Conservation (phyloP, 2,113 vertebrate genomes). For the Natator depressus region DNA sequence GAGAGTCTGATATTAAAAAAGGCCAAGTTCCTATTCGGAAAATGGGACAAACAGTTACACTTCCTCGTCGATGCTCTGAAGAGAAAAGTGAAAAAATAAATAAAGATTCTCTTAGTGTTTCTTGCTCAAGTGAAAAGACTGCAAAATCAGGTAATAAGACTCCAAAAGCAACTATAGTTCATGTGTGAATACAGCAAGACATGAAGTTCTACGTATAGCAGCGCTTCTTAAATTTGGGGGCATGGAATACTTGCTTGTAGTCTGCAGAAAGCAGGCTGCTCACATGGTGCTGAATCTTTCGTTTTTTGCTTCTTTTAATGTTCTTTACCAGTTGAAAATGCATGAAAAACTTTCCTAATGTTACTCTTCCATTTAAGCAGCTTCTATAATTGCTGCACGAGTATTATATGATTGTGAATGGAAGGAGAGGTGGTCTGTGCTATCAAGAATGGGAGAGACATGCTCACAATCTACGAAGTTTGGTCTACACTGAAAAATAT, state of each 20-base stretch:
- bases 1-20: conserved; percentile 80
- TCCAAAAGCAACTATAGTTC: not conserved
- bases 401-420: not conserved
- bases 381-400: not conserved
- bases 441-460: not conserved
- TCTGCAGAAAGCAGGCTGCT: not conserved
- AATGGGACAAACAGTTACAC: conserved; percentile 65
- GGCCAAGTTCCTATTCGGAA: conserved; percentile 78
- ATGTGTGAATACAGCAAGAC: not conserved
- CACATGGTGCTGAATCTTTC: not conserved
- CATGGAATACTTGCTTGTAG: rapidly evolving
- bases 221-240: not conserved
- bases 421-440: not conserved
- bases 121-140: conserved; percentile 70
- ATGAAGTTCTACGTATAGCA: not conserved
- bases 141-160: conserved; percentile 75
- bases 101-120: conserved; percentile 72
- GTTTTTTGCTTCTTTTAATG: not conserved
- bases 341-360: not conserved
- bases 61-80: conserved; percentile 77
- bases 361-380: not conserved
- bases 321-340: not conserved
- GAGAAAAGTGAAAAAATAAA: conserved; percentile 81
- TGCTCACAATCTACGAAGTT: not conserved
- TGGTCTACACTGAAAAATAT: not conserved